Percentiles rank a stretch among this genome's conserved stretches.
These are phyloP conservation scores for Tenualosa ilisha DNA, from an alignment of 2,797 vertebrate genomes.

Conservation along the genomic window DNA sequence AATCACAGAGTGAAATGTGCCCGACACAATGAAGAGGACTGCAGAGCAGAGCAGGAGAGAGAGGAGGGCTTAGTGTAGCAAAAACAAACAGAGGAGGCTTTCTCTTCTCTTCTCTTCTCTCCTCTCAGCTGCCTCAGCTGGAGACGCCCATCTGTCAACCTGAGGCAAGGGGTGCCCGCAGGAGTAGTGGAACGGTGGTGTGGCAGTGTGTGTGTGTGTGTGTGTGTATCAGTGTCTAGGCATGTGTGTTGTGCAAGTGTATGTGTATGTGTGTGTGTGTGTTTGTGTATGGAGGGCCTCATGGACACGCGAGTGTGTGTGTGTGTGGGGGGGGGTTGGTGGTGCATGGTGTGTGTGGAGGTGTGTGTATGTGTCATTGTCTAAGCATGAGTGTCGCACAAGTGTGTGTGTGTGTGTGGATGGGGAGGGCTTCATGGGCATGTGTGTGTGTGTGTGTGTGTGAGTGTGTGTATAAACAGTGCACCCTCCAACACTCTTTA, in stretches of 20 bases:
- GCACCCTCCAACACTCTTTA: background rate
- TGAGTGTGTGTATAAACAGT: background rate
- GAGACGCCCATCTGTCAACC: background rate
- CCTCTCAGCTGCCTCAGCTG: background rate
- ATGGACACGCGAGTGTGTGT: background rate
- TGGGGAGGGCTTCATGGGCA: too few species aligned
- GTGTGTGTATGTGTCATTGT: background rate
- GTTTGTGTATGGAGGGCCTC: background rate
- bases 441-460: background rate
- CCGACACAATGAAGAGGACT: background rate
- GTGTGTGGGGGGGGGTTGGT: background rate
- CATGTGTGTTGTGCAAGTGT: background rate
- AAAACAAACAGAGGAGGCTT: background rate
- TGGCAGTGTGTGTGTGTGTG: background rate
- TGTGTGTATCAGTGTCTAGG: background rate
- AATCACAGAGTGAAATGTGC: background rate
- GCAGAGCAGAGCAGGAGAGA: background rate
- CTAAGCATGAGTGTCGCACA: background rate
- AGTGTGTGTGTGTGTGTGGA: background rate
- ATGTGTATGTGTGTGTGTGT: background rate
- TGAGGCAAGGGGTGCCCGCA: background rate
- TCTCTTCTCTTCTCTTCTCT: too few species aligned
- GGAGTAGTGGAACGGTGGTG: background rate
- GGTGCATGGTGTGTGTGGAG: background rate
- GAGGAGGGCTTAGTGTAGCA: background rate